A percentile compares a stretch with the other conserved stretches of the same genome.
Conservation (phyloP, 1,140 invertebrate genomes). For the Prorops nasuta region DNA sequence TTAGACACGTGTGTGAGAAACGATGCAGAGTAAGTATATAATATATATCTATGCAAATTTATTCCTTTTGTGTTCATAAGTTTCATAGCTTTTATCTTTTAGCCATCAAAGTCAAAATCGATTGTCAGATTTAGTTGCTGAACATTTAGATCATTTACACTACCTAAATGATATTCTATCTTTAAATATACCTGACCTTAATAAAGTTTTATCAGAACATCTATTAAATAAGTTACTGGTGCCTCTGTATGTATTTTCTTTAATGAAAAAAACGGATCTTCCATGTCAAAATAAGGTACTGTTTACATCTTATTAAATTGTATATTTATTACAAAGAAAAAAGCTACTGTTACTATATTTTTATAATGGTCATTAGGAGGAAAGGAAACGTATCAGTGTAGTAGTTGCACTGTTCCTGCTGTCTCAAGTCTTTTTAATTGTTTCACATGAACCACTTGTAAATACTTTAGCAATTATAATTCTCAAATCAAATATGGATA, state of each 20-base stretch:
- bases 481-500: slow-evolving; percentile 71
- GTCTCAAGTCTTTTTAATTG: slow-evolving; percentile 95
- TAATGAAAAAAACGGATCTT: slow-evolving; percentile 58
- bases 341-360: slow-evolving; percentile 5
- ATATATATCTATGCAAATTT: background rate
- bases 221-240: slow-evolving; percentile 90
- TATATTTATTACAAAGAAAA: background rate
- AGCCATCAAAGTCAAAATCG: slow-evolving; percentile 89
- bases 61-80: slow-evolving; percentile 9
- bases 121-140: slow-evolving; percentile 91
- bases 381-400: slow-evolving; percentile 63
- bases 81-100: slow-evolving; percentile 38
- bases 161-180: slow-evolving; percentile 97
- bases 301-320: too few relatives aligned
- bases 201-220: slow-evolving; percentile 94
- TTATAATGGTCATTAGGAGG: slow-evolving; percentile 41
- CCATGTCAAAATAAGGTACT: slow-evolving; percentile 49
- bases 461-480: slow-evolving; percentile 86
- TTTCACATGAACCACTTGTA: slow-evolving; percentile 85
- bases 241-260: slow-evolving; percentile 91
- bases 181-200: slow-evolving; percentile 88
- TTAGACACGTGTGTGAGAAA: slow-evolving; percentile 92
- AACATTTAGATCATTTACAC: slow-evolving; percentile 96
- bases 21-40: slow-evolving; percentile 82
- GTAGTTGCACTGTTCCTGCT: slow-evolving; percentile 89